Conservation (phyloP, 2,113 vertebrate species). For the Malurus cyaneus region DNA sequence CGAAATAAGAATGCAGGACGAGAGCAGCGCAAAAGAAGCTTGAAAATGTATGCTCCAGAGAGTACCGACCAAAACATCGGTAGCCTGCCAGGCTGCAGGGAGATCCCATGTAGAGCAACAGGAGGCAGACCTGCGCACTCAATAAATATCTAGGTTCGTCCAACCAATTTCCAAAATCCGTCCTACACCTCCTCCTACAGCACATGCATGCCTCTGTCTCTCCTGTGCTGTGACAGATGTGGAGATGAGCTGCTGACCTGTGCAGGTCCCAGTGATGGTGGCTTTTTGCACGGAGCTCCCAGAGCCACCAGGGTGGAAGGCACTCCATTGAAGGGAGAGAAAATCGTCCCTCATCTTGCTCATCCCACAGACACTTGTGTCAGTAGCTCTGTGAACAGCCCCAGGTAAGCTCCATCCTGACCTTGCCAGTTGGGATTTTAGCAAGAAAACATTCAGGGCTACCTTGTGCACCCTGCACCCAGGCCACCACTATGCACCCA, state of each 20-base stretch:
- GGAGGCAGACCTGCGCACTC: too few relatives aligned
- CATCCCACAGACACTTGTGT: not conserved
- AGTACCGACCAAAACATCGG: too few relatives aligned
- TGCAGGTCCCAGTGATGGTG: accelerated
- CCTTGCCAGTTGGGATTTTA: not conserved
- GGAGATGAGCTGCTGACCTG: not conserved
- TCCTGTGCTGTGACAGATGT: not conserved
- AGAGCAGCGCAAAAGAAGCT: too few relatives aligned
- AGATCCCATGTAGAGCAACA: too few relatives aligned
- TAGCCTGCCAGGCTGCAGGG: too few relatives aligned
- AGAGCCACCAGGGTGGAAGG: not conserved
- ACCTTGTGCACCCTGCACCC: not conserved
- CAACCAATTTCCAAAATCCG: too few relatives aligned
- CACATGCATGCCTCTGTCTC: not conserved
- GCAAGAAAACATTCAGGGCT: not conserved
- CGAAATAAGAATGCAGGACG: too few relatives aligned
- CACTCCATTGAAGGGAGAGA: not conserved
- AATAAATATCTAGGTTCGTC: too few relatives aligned
- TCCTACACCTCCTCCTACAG: not conserved
- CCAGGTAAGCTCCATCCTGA: not conserved
- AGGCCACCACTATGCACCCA: accelerated
- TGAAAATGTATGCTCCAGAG: too few relatives aligned
- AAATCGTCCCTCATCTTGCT: not conserved
- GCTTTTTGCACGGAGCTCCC: not conserved
- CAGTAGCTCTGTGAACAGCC: not conserved